phyloP scores from a whole-genome alignment of 1,140 invertebrate genomes.

The Papilio polyxenes region DNA sequence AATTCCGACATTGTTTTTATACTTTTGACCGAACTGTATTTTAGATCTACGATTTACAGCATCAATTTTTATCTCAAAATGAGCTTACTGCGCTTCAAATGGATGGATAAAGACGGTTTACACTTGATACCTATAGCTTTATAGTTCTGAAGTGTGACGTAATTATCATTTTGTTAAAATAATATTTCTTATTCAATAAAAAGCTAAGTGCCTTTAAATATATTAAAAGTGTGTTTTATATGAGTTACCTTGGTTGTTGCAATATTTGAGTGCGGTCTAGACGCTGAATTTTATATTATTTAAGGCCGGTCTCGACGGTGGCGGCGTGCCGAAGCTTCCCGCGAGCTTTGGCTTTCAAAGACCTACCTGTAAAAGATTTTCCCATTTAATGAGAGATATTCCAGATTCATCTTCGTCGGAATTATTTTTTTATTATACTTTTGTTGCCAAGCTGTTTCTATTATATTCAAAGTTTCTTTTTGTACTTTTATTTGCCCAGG shows the following conservation, averaged over 20 bases:
- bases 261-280: conserved; percentile 35
- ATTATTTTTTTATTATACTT: not conserved
- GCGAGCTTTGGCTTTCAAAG: conserved; percentile 7
- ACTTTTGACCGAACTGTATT: too few relatives aligned
- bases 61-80: too few relatives aligned
- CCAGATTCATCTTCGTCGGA: conserved; percentile 13
- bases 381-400: conserved; percentile 32
- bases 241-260: not conserved
- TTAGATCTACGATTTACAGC: too few relatives aligned
- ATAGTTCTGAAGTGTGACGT: not conserved
- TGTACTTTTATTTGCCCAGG: not conserved
- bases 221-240: not conserved
- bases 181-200: not conserved
- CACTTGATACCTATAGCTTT: too few relatives aligned
- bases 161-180: not conserved
- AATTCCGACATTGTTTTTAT: too few relatives aligned
- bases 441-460: conserved; percentile 3
- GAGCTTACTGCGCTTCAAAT: too few relatives aligned
- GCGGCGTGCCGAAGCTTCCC: not conserved
- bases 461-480: not conserved
- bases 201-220: not conserved
- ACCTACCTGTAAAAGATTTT: conserved; percentile 11
- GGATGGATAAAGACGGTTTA: too few relatives aligned
- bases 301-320: not conserved
- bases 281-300: conserved; percentile 31